Evolutionary conservation across 2,888 invertebrate species (phyloP), one percentile per base, ranked within the genome.

Genomic region (Anaspis maculata): DNA sequence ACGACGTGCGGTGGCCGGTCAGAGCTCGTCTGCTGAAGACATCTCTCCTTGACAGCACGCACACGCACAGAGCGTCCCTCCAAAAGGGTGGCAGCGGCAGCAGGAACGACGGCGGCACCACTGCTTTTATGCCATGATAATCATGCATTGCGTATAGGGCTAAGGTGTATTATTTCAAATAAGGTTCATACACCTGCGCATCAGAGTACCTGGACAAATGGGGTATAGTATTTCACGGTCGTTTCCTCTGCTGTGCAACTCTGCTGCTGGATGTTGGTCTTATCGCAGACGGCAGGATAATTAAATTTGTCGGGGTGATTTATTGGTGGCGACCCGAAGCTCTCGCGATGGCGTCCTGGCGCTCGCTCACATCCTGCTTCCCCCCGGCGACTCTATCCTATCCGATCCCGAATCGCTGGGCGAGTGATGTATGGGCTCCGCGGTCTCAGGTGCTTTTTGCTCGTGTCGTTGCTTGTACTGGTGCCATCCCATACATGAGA

Each of bases 261-360:
- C 25, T 4, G 25, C 5, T 28, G 24, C 12, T 9, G 28, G 33
- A 27, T 22, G 16, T 22, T 11, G 54, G 62, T 62, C 67, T 69
- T 70, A 69, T 69, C 69, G 63, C 62, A 66, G 68, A 68, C 68
- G 66, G 65, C 64, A 67, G 68, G 70, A 70, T 71, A 70, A 70
- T 71, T 70, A 70, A 71, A 71, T 71, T 71, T 71, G 70, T 71
- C 70, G 63, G 58, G 54, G 67, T 69, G 70, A 71, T 71, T 69
- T 71, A 71, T 69, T 60, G 66, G 59, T 54, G 56, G 51, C 51
- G 48, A 44, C 41, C 44, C 41, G 34, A 42, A 42, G 45, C 26
- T 34, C 35, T 32, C 28, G 33, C 31, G 44, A 33, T 43, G 45
- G 32, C 39, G 29, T 42, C 41, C 39, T 45, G 44, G 39, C 52